Conservation (phyloP, 2,888 invertebrate species). For the Lycaena phlaeas region DNA sequence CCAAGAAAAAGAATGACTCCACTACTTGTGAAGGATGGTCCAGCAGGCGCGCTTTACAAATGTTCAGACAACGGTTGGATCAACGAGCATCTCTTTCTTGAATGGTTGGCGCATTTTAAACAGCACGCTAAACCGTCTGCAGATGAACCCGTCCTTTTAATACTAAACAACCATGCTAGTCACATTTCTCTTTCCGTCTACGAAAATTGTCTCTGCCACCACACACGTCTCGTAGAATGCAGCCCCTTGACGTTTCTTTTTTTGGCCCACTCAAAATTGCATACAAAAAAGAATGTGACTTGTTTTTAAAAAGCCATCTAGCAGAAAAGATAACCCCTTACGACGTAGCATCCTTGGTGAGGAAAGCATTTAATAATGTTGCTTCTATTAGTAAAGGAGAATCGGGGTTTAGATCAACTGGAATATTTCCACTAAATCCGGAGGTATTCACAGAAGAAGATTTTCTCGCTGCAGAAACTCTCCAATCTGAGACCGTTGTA, state of each 20-base stretch:
- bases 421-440: conserved; percentile 29
- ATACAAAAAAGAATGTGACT: conserved; percentile 27
- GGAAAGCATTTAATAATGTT: conserved; percentile 16
- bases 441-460: conserved; percentile 24
- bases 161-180: conserved; percentile 22
- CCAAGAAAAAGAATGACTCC: conserved; percentile 41
- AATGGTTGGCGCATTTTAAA: conserved; percentile 25
- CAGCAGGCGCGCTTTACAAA: conserved; percentile 32
- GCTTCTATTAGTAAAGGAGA: conserved; percentile 29
- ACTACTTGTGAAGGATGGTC: conserved; percentile 38
- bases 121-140: conserved; percentile 20
- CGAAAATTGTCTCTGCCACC: conserved; percentile 23
- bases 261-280: conserved; percentile 21
- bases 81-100: conserved; percentile 24
- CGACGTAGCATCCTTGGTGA: conserved; percentile 24
- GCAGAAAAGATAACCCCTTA: conserved; percentile 26
- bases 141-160: conserved; percentile 20
- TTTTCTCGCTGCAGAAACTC: conserved; percentile 15
- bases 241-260: conserved; percentile 22
- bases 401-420: conserved; percentile 29
- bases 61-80: conserved; percentile 28
- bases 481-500: conserved; percentile 6
- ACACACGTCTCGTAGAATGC: conserved; percentile 21
- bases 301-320: conserved; percentile 25
- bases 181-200: conserved; percentile 21